Conservation (phyloP, 1,140 invertebrate species). For the Drosophila ironensis region DNA sequence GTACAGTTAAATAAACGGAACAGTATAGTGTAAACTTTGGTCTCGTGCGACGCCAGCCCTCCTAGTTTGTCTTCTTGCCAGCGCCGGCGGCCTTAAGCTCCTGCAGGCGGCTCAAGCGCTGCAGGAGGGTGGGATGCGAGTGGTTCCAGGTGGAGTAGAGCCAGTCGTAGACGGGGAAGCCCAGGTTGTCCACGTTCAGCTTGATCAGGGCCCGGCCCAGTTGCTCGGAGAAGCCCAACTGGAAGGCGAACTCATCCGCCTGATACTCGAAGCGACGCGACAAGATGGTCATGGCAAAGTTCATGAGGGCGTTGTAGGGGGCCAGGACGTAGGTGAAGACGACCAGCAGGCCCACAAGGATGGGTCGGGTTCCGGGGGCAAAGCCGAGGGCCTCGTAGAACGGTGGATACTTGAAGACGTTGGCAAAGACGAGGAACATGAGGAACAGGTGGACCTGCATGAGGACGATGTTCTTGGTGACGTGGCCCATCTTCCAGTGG, state of each 20-base stretch:
- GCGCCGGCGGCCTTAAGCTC: slow-evolving; percentile 61
- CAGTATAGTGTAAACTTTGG: slow-evolving; percentile 50
- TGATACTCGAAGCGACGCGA: slow-evolving; percentile 95
- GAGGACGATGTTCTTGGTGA: slow-evolving; percentile 93
- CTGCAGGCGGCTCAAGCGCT: slow-evolving; percentile 87
- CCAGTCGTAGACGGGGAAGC: slow-evolving; percentile 95
- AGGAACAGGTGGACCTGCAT: slow-evolving; percentile 89
- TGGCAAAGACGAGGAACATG: slow-evolving; percentile 93
- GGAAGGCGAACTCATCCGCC: slow-evolving; percentile 96
- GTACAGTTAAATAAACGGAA: slow-evolving; percentile 27
- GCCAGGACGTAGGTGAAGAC: slow-evolving; percentile 96
- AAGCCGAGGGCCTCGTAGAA: slow-evolving; percentile 96
- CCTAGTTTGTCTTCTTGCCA: slow-evolving; percentile 57
- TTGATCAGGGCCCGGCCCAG: slow-evolving; percentile 93
- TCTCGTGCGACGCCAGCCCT: slow-evolving; percentile 15
- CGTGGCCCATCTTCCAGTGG: slow-evolving; percentile 98
- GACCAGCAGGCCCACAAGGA: slow-evolving; percentile 95
- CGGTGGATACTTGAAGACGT: slow-evolving; percentile 90
- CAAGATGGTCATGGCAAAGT: slow-evolving; percentile 86
- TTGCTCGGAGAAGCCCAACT: slow-evolving; percentile 87
- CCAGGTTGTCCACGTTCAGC: slow-evolving; percentile 96
- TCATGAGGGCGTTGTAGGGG: slow-evolving; percentile 94
- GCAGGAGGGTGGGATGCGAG: slow-evolving; percentile 97
- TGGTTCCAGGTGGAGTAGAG: slow-evolving; percentile 96
- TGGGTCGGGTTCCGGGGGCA: slow-evolving; percentile 87